These are phyloP conservation scores for Caenorhabditis angaria DNA, from an alignment of 2,888 invertebrate genomes.

Conservation along the genomic window DNA sequence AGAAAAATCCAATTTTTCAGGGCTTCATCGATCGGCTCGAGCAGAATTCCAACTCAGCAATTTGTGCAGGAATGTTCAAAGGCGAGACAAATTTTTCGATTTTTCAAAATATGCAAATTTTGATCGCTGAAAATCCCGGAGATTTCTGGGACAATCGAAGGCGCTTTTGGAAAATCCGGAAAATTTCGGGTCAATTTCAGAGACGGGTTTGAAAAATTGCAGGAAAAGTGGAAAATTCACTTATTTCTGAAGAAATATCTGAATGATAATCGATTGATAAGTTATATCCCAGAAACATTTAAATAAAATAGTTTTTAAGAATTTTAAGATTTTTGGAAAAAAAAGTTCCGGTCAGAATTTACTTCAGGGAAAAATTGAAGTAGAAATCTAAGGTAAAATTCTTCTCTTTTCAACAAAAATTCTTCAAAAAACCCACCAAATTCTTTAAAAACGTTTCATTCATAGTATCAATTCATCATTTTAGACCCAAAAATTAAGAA, in stretches of 20 bases:
- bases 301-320: too few relatives aligned
- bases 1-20: conserved; percentile 2
- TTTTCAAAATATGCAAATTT: conserved; percentile 77
- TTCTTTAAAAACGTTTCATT: too few relatives aligned
- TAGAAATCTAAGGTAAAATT: too few relatives aligned
- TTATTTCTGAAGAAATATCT: conserved; percentile 47
- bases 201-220: conserved; percentile 6
- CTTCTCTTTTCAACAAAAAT: too few relatives aligned
- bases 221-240: conserved; percentile 24
- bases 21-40: conserved; percentile 68
- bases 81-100: conserved; percentile 79
- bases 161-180: conserved; percentile 81
- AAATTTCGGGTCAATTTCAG: conserved; percentile 76
- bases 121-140: background rate
- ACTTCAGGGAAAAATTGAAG: too few relatives aligned
- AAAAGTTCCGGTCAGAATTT: too few relatives aligned
- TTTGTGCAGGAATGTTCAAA: conserved; percentile 80
- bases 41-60: conserved; percentile 72
- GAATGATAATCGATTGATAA: conserved; percentile 26
- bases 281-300: conserved; percentile 47
- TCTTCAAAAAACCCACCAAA: too few relatives aligned
- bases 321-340: too few relatives aligned
- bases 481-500: too few relatives aligned
- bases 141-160: conserved; percentile 78
- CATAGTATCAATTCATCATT: too few relatives aligned